phyloP scores from a whole-genome alignment of 2,888 invertebrate genomes.

The Ophioninae sp. region DNA sequence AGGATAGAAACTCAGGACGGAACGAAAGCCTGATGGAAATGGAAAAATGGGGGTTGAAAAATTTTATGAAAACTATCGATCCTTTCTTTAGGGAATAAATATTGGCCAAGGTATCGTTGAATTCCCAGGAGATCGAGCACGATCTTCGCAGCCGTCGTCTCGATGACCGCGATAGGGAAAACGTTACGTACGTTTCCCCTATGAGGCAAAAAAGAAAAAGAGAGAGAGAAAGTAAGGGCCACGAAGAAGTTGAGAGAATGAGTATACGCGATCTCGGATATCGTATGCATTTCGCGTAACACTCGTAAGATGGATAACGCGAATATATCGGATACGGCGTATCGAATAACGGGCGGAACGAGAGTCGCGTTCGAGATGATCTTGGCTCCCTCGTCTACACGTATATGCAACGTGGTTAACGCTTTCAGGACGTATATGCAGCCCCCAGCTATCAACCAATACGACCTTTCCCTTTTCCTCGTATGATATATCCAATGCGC shows the following conservation, averaged over 20 bases:
- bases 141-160: constrained; percentile 55
- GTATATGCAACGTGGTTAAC: too few relatives aligned
- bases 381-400: constrained; percentile 24
- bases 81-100: constrained; percentile 25
- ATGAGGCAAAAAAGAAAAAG: neutral
- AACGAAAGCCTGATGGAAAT: neutral
- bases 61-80: constrained; percentile 23
- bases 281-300: constrained; percentile 66
- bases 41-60: constrained; percentile 20
- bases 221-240: neutral
- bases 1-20: neutral
- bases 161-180: constrained; percentile 56
- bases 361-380: constrained; percentile 64
- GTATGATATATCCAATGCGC: neutral
- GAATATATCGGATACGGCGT: constrained; percentile 65
- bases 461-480: constrained; percentile 17
- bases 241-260: constrained; percentile 29
- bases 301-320: constrained; percentile 65
- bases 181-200: constrained; percentile 1
- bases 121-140: constrained; percentile 58
- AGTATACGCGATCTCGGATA: constrained; percentile 59
- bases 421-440: constrained; percentile 1
- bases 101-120: constrained; percentile 38
- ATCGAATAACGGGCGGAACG: constrained; percentile 64
- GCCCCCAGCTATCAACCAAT: neutral